Evolutionary conservation across 2,797 vertebrate species (phyloP).

Genomic region (Ispidina lecontei): DNA sequence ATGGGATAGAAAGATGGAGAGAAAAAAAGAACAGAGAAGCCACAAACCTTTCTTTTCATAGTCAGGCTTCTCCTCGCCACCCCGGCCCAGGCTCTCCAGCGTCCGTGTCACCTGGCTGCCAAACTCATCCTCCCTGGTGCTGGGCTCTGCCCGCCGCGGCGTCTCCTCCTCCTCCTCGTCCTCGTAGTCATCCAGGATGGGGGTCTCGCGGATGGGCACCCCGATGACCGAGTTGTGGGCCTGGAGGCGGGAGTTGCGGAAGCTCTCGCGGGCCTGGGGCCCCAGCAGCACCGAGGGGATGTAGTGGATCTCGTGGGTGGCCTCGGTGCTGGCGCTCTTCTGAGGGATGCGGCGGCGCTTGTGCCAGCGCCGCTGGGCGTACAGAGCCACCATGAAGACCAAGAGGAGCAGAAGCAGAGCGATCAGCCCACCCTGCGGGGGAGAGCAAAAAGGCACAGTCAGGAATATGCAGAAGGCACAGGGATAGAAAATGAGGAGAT

Average conservation of each 20-base stretch:
- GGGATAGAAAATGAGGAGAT: not conserved
- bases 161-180: slow-evolving; percentile 90
- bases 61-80: slow-evolving; percentile 83
- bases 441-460: not conserved
- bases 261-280: slow-evolving; percentile 90
- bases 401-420: slow-evolving; percentile 93
- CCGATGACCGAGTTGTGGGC: slow-evolving; percentile 93
- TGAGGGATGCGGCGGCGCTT: slow-evolving; percentile 92
- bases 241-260: slow-evolving; percentile 86
- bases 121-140: slow-evolving; percentile 75
- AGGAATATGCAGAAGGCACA: not conserved
- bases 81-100: slow-evolving; percentile 84
- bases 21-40: not conserved
- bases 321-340: slow-evolving; percentile 97
- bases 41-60: slow-evolving; percentile 91
- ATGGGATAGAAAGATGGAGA: not conserved
- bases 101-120: slow-evolving; percentile 80
- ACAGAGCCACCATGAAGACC: slow-evolving; percentile 93
- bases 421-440: slow-evolving; percentile 91
- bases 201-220: slow-evolving; percentile 95
- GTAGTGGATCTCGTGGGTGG: slow-evolving; percentile 98
- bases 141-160: slow-evolving; percentile 74
- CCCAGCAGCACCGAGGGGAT: slow-evolving; percentile 96
- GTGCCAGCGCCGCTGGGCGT: slow-evolving; percentile 94
- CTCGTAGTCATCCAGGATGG: slow-evolving; percentile 96